These are phyloP conservation scores for Drosophila kohkoa DNA, from an alignment of 1,140 invertebrate species.

Conservation along the genomic window DNA sequence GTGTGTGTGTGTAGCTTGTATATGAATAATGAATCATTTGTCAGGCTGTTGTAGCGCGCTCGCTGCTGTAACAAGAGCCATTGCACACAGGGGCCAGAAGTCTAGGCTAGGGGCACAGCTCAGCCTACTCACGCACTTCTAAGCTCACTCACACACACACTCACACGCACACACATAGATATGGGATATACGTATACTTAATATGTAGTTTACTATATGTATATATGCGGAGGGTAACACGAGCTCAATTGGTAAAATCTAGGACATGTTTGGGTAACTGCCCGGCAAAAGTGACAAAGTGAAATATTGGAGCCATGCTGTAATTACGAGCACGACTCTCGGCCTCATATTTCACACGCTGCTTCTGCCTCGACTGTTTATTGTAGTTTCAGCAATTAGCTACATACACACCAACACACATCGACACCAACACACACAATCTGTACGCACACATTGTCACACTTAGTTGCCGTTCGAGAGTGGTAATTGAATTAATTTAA, in stretches of 20 bases:
- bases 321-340: constrained; percentile 62
- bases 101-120: constrained; percentile 47
- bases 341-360: constrained; percentile 69
- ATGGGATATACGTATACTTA: background rate
- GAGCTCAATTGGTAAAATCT: constrained; percentile 80
- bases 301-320: constrained; percentile 76
- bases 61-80: constrained; percentile 60
- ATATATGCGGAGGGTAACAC: constrained; percentile 47
- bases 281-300: constrained; percentile 78
- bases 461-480: constrained; percentile 82
- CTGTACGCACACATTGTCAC: constrained; percentile 31
- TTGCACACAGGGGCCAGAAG: constrained; percentile 59
- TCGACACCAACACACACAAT: constrained; percentile 5
- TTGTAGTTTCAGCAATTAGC: constrained; percentile 75
- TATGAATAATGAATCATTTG: constrained; percentile 83
- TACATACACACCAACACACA: constrained; percentile 23
- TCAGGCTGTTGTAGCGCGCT: constrained; percentile 51
- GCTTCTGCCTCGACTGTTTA: constrained; percentile 36
- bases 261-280: constrained; percentile 77
- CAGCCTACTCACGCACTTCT: constrained; percentile 20
- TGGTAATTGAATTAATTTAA: constrained; percentile 86
- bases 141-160: constrained; percentile 9
- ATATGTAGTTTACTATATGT: background rate
- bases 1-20: constrained; percentile 31
- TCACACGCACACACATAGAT: constrained; percentile 2